Evolutionary conservation across 2,797 vertebrate genomes (phyloP).

Genomic region (Tokudaia tokunoshimensis): DNA sequence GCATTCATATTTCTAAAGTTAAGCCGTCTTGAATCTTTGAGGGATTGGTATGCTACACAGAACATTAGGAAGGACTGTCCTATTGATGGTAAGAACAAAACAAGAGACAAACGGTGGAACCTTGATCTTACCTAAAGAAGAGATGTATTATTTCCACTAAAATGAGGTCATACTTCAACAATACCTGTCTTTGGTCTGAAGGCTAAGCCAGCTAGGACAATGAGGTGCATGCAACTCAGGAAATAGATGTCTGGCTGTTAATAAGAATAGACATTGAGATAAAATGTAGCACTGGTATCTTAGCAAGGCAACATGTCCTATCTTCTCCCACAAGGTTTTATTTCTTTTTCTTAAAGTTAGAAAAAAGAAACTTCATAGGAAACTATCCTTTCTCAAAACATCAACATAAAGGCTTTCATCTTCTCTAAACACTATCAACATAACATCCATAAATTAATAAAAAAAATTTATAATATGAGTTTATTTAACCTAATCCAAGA

Average conservation of each 20-base stretch:
- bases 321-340: constrained; percentile 70
- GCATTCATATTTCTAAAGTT: constrained; percentile 77
- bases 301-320: constrained; percentile 43
- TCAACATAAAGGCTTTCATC: background rate
- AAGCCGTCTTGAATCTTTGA: constrained; percentile 62
- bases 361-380: constrained; percentile 74
- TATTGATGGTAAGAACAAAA: constrained; percentile 80
- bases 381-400: constrained; percentile 63
- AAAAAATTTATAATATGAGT: background rate
- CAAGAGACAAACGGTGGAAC: constrained; percentile 57
- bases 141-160: constrained; percentile 72
- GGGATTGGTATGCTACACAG: constrained; percentile 53
- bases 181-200: constrained; percentile 79
- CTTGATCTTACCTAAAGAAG: constrained; percentile 72
- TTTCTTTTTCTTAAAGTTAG: constrained; percentile 68
- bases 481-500: background rate
- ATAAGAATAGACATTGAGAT: constrained; percentile 80
- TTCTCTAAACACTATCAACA: background rate
- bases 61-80: constrained; percentile 73
- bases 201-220: constrained; percentile 79
- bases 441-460: background rate
- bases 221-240: constrained; percentile 68
- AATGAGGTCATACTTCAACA: constrained; percentile 77
- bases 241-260: constrained; percentile 66
- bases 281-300: constrained; percentile 74